Base-by-base conservation (phyloP, 2,113 vertebrate species). In the Heliornis fulica region DNA sequence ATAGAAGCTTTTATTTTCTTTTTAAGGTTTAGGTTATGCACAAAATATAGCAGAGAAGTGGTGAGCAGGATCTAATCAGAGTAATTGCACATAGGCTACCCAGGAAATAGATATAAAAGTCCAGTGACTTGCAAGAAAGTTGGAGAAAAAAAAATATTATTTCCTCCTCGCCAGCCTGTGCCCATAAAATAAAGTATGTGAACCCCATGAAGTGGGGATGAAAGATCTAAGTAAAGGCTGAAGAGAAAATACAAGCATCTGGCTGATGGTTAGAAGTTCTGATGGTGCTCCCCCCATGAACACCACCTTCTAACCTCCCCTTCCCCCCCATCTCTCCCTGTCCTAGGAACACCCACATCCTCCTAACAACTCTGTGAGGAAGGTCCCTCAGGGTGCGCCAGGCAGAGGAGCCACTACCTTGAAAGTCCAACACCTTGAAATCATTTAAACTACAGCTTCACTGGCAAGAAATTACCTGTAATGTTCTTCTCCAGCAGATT, bases 1-100 rank as follows among this genome's bases (percentile, higher is more conserved):
- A 96, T 83, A 83, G 86, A 83, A 93, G 96, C 96, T 97, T 98
- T 96, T 95, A 94, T 96, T 96, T 96, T 94, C 64, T 83, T 89
- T 94, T 96, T 89, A 96, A 96, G 83, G 85, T 95, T 97, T 95
- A 57, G 80, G 66, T 72, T 85, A 74, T 65, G 69, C 2, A 13
- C 8, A 15, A 6, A 26, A 66, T 92, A 71, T 66, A 83, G 76
- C 66, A 43, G 78, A 79, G 61, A 85, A 41, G 64, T 93, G 80
- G 86, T 23, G 15, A 90, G 83, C 8, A 9, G 96, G 87, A 97
- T 95, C 89, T 94, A 97, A 96, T 97, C 96, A 94, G 91, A 89
- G 51, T 87, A 93, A 91, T n/a, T 97, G 92, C 96, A 95, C 66
- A 92, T 54, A 94, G 81, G 57, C 92, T 94, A 57, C 21, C 29